A percentile compares a stretch with the other conserved stretches of the same genome.
phyloP scores from a whole-genome alignment of 2,797 vertebrate genomes.

The Scarus forsteni region DNA sequence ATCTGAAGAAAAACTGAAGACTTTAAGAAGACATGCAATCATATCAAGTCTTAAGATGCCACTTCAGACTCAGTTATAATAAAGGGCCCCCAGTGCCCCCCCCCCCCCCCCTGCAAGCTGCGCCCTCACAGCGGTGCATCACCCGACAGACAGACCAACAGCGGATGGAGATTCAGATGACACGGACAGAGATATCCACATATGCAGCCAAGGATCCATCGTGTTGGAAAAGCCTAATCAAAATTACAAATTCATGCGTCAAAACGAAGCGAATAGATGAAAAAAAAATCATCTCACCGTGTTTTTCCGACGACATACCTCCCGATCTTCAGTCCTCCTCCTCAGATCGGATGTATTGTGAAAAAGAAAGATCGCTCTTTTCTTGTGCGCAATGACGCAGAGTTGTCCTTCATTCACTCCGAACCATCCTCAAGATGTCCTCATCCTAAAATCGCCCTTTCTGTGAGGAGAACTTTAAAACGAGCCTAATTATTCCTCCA shows the following conservation, averaged over 20 bases:
- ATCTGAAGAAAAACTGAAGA: background rate
- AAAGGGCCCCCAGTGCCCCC: constrained; percentile 43
- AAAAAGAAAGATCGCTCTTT: constrained; percentile 41
- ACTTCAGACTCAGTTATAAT: constrained; percentile 13
- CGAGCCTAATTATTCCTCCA: background rate
- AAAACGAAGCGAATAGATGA: constrained; percentile 3
- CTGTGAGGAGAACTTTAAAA: constrained; percentile 13
- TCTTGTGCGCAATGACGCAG: constrained; percentile 49
- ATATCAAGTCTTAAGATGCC: constrained; percentile 11
- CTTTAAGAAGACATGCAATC: background rate
- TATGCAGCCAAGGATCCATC: background rate
- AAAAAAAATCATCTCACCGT: constrained; percentile 77
- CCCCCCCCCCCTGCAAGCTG: constrained; percentile 39
- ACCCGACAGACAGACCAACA: constrained; percentile 38
- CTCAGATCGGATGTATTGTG: constrained; percentile 36
- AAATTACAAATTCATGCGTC: constrained; percentile 10
- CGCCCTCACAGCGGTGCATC: constrained; percentile 69
- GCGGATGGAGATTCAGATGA: constrained; percentile 44
- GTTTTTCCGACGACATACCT: constrained; percentile 86
- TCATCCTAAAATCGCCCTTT: constrained; percentile 7
- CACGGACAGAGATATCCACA: constrained; percentile 5
- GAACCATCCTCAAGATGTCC: constrained; percentile 42
- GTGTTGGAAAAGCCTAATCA: background rate
- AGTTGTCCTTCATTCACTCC: constrained; percentile 47
- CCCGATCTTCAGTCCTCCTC: constrained; percentile 57